These are phyloP conservation scores for Lerema accius DNA, from an alignment of 1,140 invertebrate species.

Conservation along the genomic window DNA sequence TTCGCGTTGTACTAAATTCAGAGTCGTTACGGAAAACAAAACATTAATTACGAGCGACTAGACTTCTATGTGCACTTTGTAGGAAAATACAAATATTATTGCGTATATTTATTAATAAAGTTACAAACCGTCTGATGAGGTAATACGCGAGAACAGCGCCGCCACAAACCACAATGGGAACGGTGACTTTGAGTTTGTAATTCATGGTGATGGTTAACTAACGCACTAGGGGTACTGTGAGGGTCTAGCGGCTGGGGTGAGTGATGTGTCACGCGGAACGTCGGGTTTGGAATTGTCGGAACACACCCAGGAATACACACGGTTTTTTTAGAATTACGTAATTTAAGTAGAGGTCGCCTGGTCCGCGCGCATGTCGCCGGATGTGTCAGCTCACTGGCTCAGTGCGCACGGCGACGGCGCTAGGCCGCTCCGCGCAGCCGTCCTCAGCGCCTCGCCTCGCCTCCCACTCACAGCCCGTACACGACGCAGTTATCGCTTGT, in stretches of 20 bases:
- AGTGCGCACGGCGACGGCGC: constrained; percentile 72
- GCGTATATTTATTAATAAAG: constrained; percentile 33
- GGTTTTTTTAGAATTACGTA: constrained; percentile 78
- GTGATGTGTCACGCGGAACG: constrained; percentile 53
- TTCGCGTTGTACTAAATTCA: not conserved
- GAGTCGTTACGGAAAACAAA: constrained; percentile 14
- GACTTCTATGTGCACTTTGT: constrained; percentile 6
- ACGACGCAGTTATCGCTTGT: constrained; percentile 68
- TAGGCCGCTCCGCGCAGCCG: constrained; percentile 68
- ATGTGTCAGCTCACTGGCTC: constrained; percentile 76
- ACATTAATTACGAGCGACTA: constrained; percentile 25
- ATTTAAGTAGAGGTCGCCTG: constrained; percentile 77
- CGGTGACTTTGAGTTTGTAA: constrained; percentile 79
- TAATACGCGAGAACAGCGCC: constrained; percentile 78
- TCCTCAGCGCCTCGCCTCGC: constrained; percentile 29
- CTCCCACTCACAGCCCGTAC: constrained; percentile 64
- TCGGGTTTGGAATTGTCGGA: constrained; percentile 59
- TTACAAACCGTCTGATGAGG: constrained; percentile 80
- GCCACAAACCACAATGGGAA: constrained; percentile 78
- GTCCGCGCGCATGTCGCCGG: constrained; percentile 77
- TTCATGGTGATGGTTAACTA: constrained; percentile 65
- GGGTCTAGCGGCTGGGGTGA: constrained; percentile 57
- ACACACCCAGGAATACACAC: constrained; percentile 74
- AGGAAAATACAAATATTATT: constrained; percentile 21
- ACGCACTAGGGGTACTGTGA: constrained; percentile 48